These are phyloP conservation scores for Leucophenga varia DNA, from an alignment of 1,140 invertebrate species.

Conservation along the genomic window DNA sequence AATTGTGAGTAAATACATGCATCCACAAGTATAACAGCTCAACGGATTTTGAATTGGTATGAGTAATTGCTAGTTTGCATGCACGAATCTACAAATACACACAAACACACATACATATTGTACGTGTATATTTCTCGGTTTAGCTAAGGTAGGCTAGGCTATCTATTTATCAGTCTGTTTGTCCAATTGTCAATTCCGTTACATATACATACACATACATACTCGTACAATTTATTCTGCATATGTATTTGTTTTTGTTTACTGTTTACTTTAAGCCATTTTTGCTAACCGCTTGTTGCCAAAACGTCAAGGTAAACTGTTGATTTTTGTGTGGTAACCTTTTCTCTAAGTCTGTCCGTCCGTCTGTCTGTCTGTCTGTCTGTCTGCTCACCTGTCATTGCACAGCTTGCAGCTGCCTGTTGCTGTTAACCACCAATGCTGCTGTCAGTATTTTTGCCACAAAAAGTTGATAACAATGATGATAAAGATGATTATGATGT, in stretches of 20 bases:
- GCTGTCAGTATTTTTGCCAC: conserved; percentile 15
- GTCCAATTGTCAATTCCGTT: too few species aligned
- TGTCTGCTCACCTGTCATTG: too few species aligned
- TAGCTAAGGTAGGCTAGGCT: too few species aligned
- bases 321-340: conserved; percentile 31
- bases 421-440: background rate
- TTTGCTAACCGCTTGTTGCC: conserved; percentile 18
- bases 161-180: conserved; percentile 2
- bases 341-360: background rate
- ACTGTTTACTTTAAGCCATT: conserved; percentile 39
- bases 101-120: too few species aligned
- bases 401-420: too few species aligned
- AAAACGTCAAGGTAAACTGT: conserved; percentile 44
- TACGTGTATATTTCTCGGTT: too few species aligned
- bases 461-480: conserved; percentile 2
- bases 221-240: conserved; percentile 5
- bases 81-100: conserved; percentile 15
- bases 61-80: conserved; percentile 46
- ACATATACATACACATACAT: too few species aligned
- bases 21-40: too few species aligned
- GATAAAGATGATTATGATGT: conserved; percentile 4
- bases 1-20: background rate
- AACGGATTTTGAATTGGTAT: too few species aligned
- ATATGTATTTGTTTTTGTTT: conserved; percentile 35
- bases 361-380: background rate